These are phyloP conservation scores for Catagonus wagneri DNA, from an alignment of 2,113 vertebrate species.

Conservation along the genomic window DNA sequence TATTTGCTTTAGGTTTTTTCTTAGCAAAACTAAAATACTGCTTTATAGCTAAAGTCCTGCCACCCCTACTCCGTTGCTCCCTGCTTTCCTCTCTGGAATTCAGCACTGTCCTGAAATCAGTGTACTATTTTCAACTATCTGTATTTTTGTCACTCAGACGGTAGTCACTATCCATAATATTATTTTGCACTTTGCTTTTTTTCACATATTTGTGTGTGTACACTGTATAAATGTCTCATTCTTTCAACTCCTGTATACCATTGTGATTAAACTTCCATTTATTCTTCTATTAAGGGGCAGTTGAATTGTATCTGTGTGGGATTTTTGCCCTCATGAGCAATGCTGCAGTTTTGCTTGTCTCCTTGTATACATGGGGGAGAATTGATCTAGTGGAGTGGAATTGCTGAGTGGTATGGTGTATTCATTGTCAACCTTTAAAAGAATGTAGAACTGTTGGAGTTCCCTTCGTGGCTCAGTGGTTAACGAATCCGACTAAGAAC, in stretches of 20 bases:
- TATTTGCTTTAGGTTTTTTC: neutral
- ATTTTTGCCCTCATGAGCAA: neutral
- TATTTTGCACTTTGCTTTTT: neutral
- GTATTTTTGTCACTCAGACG: constrained; percentile 3
- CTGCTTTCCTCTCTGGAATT: neutral
- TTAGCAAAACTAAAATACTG: neutral
- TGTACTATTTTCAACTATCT: neutral
- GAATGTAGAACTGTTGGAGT: neutral
- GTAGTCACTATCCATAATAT: neutral
- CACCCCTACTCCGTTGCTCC: neutral
- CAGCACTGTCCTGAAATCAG: neutral
- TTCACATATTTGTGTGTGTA: neutral
- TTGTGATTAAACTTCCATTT: neutral
- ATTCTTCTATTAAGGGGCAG: neutral
- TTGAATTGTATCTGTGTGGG: neutral
- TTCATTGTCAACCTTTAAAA: constrained; percentile 39
- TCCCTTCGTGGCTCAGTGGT: too few relatives aligned
- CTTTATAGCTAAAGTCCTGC: neutral
- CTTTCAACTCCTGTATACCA: neutral
- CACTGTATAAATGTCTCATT: neutral
- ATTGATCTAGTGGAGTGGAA: neutral
- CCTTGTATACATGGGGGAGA: neutral
- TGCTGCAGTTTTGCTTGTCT: neutral
- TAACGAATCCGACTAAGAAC: too few relatives aligned
- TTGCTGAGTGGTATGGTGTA: neutral